Base-by-base conservation (phyloP, 2,888 invertebrate species). In the Hecatera dysodea region DNA sequence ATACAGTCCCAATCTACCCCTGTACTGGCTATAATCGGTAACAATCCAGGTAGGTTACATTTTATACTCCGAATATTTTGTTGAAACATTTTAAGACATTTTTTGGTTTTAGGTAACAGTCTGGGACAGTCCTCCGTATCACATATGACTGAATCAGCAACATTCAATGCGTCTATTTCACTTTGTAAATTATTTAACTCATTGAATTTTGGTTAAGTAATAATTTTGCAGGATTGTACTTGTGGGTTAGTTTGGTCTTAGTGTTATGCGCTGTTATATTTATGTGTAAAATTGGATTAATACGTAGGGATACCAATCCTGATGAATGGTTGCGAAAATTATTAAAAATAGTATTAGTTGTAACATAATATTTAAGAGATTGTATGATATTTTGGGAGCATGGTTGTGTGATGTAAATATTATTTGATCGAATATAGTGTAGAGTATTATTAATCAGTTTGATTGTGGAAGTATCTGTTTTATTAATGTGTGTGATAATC, bases 21-120 rank as follows among this genome's bases (percentile, higher is more conserved):
- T n/a, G 46, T 46, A 46, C 46, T 46, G 46, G 46, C 46, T 15
- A 46, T 46, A 7, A 46, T n/a, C 46, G 46, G 46, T n/a, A n/a
- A 46, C 8, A 46, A n/a, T 46, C 46, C 46, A 46, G 46, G 46
- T 46, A 46, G n/a, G 46, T 46, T 46, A 46, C 46, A 46, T 46
- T 46, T 46, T 46, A 46, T 9, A 46, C 46, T n/a, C 1, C 46
- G 46, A 46, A 19, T 44, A 44, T 44, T 42, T 42, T 42, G 42
- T 42, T 42, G 42, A 39, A 39, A 39, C 12, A 39, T 39, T 39
- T 39, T 39, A 39, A 39, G 39, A 17, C 42, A 5, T 17, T 42
- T 42, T 42, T 42, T 42, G 42, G 17, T 1, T 0, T 42, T 46
- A 1, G 7, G n/a, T n/a, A n/a, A n/a, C 19, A n/a, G 44, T n/a